Base-by-base conservation (phyloP, 2,113 vertebrate species). In the Sylvia atricapilla region DNA sequence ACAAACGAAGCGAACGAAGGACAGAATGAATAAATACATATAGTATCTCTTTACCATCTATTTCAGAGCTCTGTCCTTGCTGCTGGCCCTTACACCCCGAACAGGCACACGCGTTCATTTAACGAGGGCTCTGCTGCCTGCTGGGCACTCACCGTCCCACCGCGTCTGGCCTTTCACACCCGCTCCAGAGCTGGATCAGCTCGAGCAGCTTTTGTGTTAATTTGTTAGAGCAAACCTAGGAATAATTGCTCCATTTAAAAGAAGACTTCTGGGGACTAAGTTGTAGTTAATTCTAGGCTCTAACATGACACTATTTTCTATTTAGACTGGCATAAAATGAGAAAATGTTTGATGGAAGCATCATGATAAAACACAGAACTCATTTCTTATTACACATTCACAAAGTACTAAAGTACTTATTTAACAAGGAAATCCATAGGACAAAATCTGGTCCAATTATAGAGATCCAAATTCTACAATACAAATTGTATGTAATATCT, bases 41-140 rank as follows among this genome's bases (percentile, higher is more conserved):
- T 10, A 20, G 8, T 3, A 27, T 27, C 10, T 27, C 12, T 33
- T 16, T 9, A 9, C 9, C 21, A 2, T 25, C 0, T 11, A 6
- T 56, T 75, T 67, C 60, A 59, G 66, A 59, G 35, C 47, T 31
- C 43, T 50, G 67, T 53, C 47, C 39, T 58, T 31, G 50, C 64
- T 77, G 84, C 43, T 77, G 73, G 37, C 49, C 27, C n/a, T 70
- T 15, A 28, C 27, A 33, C 14, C 15, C 52, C 10, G 31, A 24
- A 19, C 2, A 19, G n/a, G 30, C 27, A 28, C 27, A 4, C 0
- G 9, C 3, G 4, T 30, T 66, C 28, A 23, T 30, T 62, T 27
- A 27, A 8, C 33, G 30, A 6, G 53, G 30, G 33, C 27, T 44
- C 28, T 66, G 72, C 76, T 59, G 58, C 56, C 63, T 21, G 46